These are phyloP conservation scores for Cheilosia scutellata DNA, from an alignment of 2,888 invertebrate species.

Conservation along the genomic window DNA sequence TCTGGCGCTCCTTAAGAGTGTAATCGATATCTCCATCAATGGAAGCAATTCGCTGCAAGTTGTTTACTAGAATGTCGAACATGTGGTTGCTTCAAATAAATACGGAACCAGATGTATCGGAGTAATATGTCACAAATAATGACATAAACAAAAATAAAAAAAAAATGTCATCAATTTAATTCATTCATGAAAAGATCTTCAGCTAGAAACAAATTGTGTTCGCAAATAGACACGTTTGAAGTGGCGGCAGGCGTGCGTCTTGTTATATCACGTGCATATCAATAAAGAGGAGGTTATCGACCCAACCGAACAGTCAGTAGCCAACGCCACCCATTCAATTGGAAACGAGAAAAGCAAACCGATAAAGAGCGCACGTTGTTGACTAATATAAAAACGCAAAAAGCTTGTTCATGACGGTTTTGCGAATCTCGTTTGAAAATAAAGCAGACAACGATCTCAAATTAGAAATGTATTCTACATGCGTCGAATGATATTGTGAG, in stretches of 20 bases:
- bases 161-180: constrained; percentile 18
- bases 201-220: not conserved
- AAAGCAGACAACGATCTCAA: not conserved
- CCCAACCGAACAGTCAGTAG: constrained; percentile 8
- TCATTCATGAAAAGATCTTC: constrained; percentile 17
- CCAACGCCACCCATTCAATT: too few relatives aligned
- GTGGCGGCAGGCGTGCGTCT: constrained; percentile 37
- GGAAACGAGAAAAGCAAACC: constrained; percentile 27
- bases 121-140: not conserved
- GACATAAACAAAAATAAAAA: not conserved
- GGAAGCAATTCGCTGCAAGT: constrained; percentile 15
- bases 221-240: not conserved
- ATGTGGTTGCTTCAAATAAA: constrained; percentile 35
- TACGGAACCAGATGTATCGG: constrained; percentile 31
- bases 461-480: constrained; percentile 15
- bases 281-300: constrained; percentile 54
- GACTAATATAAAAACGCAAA: constrained; percentile 33
- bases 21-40: constrained; percentile 34
- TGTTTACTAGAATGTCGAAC: constrained; percentile 54
- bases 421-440: not conserved
- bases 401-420: constrained; percentile 21
- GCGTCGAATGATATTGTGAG: not conserved
- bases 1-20: not conserved
- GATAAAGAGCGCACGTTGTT: constrained; percentile 26
- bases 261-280: constrained; percentile 55